phyloP scores from a whole-genome alignment of 2,113 vertebrate genomes.

The Hipposideros armiger region DNA sequence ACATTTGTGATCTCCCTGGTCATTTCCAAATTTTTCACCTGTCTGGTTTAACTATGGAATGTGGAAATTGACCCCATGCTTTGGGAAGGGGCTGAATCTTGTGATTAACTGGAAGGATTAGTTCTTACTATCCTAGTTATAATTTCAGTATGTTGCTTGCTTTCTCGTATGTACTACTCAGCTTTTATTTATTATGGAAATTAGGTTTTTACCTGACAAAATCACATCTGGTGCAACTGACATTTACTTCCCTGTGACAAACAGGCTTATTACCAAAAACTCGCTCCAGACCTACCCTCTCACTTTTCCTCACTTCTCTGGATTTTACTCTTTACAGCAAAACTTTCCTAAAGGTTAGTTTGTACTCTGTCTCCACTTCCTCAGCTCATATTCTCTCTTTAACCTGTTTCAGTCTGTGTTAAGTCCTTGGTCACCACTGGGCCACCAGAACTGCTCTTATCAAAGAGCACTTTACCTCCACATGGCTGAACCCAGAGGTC shows the following conservation, averaged over 20 bases:
- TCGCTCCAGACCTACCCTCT: not conserved
- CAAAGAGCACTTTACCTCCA: not conserved
- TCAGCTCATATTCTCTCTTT: conserved; percentile 27
- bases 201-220: conserved; percentile 53
- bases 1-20: conserved; percentile 26
- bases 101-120: conserved; percentile 52
- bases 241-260: conserved; percentile 41
- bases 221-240: conserved; percentile 29
- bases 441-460: not conserved
- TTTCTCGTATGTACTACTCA: conserved; percentile 4
- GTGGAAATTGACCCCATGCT: not conserved
- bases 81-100: conserved; percentile 31
- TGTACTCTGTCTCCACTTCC: not conserved
- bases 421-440: not conserved
- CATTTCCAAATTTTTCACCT: conserved; percentile 46
- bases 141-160: conserved; percentile 40
- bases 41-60: not conserved
- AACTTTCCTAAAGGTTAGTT: not conserved
- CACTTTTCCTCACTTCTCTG: not conserved
- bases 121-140: conserved; percentile 1
- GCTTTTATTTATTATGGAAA: conserved; percentile 26
- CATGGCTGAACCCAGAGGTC: not conserved
- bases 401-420: not conserved
- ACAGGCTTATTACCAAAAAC: not conserved
- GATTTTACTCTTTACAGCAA: not conserved